Evolutionary conservation across 64 coral and sea anemone species (phyloP).

Genomic region (Montipora foliosa): DNA sequence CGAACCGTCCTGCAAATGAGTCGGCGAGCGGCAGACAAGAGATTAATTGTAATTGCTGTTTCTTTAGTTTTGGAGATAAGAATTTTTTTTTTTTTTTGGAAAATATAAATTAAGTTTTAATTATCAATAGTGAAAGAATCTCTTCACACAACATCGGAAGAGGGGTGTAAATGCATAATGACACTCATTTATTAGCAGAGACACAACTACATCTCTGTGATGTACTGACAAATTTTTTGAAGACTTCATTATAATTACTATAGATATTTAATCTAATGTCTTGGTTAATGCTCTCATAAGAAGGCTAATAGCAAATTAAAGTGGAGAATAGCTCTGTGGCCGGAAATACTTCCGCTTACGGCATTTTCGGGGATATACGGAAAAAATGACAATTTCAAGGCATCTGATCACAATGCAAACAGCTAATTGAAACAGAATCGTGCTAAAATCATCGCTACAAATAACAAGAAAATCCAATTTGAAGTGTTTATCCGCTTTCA

Average conservation of each 20-base stretch:
- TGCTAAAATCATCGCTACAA: not conserved
- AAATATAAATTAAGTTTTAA: not conserved
- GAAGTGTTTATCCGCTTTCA: slow-evolving; percentile 4
- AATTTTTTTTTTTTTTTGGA: not conserved
- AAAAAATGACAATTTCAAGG: not conserved
- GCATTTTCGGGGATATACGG: too few relatives aligned
- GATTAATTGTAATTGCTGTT: not conserved
- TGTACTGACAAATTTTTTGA: not conserved
- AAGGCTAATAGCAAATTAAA: too few relatives aligned
- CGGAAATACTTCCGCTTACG: too few relatives aligned
- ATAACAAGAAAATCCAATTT: not conserved
- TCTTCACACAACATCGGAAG: not conserved
- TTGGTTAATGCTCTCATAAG: too few relatives aligned
- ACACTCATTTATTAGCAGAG: not conserved
- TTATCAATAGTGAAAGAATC: not conserved
- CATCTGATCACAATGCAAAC: not conserved
- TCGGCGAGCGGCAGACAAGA: not conserved
- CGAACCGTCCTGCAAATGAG: not conserved
- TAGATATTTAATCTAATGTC: too few relatives aligned
- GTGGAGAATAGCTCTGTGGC: too few relatives aligned
- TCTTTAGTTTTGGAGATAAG: not conserved
- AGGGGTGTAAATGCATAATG: not conserved
- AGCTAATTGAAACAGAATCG: not conserved
- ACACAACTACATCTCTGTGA: not conserved
- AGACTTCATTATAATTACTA: too few relatives aligned